A percentile compares a stretch with the other conserved stretches of the same genome.
phyloP scores from a whole-genome alignment of 2,113 vertebrate genomes.

The Xiphias gladius region DNA sequence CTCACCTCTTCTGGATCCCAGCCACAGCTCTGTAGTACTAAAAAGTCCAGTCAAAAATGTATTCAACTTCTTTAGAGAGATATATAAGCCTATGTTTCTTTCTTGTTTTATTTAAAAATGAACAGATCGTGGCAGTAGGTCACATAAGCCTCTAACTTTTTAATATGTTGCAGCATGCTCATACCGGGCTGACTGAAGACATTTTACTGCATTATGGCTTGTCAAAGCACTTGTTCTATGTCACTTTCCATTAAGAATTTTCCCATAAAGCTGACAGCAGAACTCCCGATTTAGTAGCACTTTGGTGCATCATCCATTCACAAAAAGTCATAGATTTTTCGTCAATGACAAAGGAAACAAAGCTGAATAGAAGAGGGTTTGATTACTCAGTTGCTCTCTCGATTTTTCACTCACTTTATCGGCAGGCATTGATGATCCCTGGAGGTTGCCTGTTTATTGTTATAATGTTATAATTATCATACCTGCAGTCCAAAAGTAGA shows the following conservation, averaged over 20 bases:
- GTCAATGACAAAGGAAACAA: conserved; percentile 5
- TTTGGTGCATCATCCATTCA: conserved; percentile 11
- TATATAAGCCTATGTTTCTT: conserved; percentile 18
- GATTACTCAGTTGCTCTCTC: background rate
- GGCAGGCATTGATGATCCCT: background rate
- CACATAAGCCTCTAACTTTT: conserved; percentile 15
- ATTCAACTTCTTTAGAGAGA: background rate
- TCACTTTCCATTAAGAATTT: conserved; percentile 18
- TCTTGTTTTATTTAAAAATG: conserved; percentile 30
- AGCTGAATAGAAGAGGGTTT: background rate
- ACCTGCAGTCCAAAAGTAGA: background rate
- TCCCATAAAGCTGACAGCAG: conserved; percentile 36
- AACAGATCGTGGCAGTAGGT: conserved; percentile 39
- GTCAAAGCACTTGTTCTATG: conserved; percentile 35
- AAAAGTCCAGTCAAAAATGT: background rate
- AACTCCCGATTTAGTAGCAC: conserved; percentile 11
- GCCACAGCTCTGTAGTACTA: background rate
- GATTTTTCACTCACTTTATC: background rate
- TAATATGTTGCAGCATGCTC: conserved; percentile 10
- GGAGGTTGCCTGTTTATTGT: background rate
- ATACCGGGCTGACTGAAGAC: conserved; percentile 28
- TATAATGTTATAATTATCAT: background rate
- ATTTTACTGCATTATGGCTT: conserved; percentile 20
- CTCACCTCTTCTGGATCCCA: background rate
- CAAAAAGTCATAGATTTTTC: conserved; percentile 10